Evolutionary conservation across 2,113 vertebrate species (phyloP), one percentile per base, ranked within the genome.

Genomic region (Callithrix jacchus): DNA sequence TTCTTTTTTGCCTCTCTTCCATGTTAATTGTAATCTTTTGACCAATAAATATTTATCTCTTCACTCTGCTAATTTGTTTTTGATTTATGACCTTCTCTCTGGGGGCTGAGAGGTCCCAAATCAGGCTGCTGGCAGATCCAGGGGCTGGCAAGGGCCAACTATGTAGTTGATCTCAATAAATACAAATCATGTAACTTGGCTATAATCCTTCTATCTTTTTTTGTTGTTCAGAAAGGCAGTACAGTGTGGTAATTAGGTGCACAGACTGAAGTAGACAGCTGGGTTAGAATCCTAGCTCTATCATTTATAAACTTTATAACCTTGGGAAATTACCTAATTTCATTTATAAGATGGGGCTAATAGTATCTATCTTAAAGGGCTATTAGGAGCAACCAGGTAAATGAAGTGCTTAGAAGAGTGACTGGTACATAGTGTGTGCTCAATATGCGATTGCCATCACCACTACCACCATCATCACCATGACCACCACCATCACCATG

Each of bases 21-120:
- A 6, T 77, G 16, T 91, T 93, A 56, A 94, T 89, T 83, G 64
- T 52, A 86, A 70, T 83, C 40, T 77, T 93, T 92, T 52, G 35
- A 64, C 20, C 17, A 58, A 73, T 14, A 71, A 91, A 21, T 90
- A 54, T 54, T 54, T 82, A 37, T 70, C 47, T 95, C 45, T 93
- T 80, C 18, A 35, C n/a, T 83, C 10, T 61, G 7, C 23, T 76
- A 35, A 73, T n/a, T 68, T 81, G 13, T 81, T 58, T 97, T 91
- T 68, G 64, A 70, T 79, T 87, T 83, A 56, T 40, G 25, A 1
- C 14, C 66, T 74, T 83, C 58, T 87, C 23, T 92, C 25, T 74
- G 9, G 49, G 58, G 79, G 17, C 40, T 66, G 27, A n/a, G 23
- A 18, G 49, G 71, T 10, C 16, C 21, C 8, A 27, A 37, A 32